phyloP scores from a whole-genome alignment of 1,140 invertebrate species.

The Formica selysi region DNA sequence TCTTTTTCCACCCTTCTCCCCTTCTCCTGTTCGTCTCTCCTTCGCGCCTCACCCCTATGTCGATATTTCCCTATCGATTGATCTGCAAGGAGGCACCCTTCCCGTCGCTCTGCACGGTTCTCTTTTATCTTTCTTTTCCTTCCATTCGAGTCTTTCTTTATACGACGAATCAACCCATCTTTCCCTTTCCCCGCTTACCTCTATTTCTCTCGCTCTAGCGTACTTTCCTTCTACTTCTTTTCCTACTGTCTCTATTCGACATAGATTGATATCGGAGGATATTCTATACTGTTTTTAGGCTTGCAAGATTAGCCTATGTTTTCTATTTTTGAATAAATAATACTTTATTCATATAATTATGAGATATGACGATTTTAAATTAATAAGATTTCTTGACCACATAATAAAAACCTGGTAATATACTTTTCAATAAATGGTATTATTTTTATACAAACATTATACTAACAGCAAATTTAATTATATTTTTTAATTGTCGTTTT shows the following conservation, averaged over 20 bases:
- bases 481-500: slow-evolving; percentile 2
- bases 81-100: slow-evolving; percentile 77
- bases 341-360: background rate
- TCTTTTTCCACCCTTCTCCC: slow-evolving; percentile 28
- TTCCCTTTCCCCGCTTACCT: background rate
- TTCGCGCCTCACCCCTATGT: slow-evolving; percentile 76
- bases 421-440: background rate
- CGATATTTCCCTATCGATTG: slow-evolving; percentile 86
- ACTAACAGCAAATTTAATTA: background rate
- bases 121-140: slow-evolving; percentile 72
- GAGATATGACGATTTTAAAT: background rate
- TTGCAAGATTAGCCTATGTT: slow-evolving; percentile 20
- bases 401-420: background rate
- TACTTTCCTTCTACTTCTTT: slow-evolving; percentile 27
- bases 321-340: slow-evolving; percentile 23
- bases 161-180: slow-evolving; percentile 52
- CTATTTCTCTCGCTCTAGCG: background rate
- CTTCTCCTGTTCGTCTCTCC: slow-evolving; percentile 65
- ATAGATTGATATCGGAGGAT: background rate
- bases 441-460: background rate
- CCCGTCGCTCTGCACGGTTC: slow-evolving; percentile 67
- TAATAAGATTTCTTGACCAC: background rate
- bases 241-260: slow-evolving; percentile 37
- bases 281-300: background rate
- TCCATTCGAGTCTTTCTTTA: slow-evolving; percentile 68